phyloP scores from a whole-genome alignment of 2,113 vertebrate species.

The Nesoenas mayeri region DNA sequence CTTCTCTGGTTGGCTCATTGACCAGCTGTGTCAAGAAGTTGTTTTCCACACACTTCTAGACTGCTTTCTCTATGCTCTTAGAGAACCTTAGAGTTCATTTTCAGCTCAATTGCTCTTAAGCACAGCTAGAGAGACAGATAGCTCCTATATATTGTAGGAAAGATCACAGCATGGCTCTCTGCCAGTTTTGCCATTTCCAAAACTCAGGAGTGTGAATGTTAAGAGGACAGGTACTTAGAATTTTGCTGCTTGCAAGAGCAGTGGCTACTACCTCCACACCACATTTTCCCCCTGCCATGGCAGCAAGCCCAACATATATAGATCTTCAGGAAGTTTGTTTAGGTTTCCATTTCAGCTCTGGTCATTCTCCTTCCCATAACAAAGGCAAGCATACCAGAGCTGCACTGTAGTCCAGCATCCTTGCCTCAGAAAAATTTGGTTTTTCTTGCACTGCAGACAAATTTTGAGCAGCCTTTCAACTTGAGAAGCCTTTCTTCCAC shows the following conservation, averaged over 20 bases:
- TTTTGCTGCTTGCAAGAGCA: background rate
- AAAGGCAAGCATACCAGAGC: background rate
- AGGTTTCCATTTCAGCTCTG: background rate
- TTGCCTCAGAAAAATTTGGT: background rate
- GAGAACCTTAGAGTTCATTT: background rate
- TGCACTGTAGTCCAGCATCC: background rate
- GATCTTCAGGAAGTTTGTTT: background rate
- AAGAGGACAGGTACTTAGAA: background rate
- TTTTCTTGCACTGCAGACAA: background rate
- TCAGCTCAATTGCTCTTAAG: background rate
- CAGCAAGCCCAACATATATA: rapidly evolving
- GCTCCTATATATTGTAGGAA: background rate
- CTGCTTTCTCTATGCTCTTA: too few species aligned
- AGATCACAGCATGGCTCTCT: background rate
- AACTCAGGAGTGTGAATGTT: background rate
- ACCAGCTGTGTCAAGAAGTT: too few species aligned
- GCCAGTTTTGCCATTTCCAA: background rate
- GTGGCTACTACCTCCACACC: background rate
- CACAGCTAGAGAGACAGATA: background rate
- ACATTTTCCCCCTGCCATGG: background rate
- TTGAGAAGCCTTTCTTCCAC: background rate
- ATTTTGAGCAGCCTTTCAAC: background rate
- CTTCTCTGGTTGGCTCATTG: too few species aligned
- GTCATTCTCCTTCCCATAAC: background rate
- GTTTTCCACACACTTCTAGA: too few species aligned